Evolutionary conservation across 2,797 vertebrate species (phyloP).

Genomic region (Helarctos malayanus): DNA sequence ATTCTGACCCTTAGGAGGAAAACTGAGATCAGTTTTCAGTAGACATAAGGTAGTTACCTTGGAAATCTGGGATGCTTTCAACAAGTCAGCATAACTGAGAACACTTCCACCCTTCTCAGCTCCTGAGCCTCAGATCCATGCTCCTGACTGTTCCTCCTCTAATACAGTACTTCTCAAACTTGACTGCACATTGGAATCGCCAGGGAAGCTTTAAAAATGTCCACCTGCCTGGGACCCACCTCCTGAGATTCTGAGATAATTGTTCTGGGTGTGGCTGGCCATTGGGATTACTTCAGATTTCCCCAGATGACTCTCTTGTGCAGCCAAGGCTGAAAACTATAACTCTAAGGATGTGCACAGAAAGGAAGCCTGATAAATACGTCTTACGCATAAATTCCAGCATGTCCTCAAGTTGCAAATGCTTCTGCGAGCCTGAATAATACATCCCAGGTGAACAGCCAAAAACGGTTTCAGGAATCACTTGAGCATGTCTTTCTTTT

Average conservation of each 20-base stretch:
- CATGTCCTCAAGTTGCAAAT: constrained; percentile 7
- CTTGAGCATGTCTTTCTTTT: constrained; percentile 40
- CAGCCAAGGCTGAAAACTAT: constrained; percentile 41
- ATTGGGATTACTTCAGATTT: constrained; percentile 43
- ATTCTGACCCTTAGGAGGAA: constrained; percentile 58
- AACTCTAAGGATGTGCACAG: not conserved
- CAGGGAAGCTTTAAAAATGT: not conserved
- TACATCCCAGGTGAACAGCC: constrained; percentile 47
- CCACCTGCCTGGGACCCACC: not conserved
- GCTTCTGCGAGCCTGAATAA: constrained; percentile 54
- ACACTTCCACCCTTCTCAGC: not conserved
- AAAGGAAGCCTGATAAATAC: constrained; percentile 45
- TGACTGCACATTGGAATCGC: not conserved
- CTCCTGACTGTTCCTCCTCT: not conserved
- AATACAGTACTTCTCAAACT: not conserved
- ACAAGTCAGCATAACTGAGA: not conserved
- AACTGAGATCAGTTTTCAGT: constrained; percentile 59
- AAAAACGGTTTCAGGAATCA: constrained; percentile 53
- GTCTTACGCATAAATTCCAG: constrained; percentile 13
- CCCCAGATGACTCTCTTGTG: constrained; percentile 39
- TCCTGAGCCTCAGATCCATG: not conserved
- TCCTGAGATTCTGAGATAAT: constrained; percentile 7
- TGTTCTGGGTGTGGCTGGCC: not conserved
- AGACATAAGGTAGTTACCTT: constrained; percentile 44
- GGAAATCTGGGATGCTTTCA: constrained; percentile 35